Base-by-base conservation (phyloP, 2,797 vertebrate genomes). In the Xiphorhynchus erythropygius region DNA sequence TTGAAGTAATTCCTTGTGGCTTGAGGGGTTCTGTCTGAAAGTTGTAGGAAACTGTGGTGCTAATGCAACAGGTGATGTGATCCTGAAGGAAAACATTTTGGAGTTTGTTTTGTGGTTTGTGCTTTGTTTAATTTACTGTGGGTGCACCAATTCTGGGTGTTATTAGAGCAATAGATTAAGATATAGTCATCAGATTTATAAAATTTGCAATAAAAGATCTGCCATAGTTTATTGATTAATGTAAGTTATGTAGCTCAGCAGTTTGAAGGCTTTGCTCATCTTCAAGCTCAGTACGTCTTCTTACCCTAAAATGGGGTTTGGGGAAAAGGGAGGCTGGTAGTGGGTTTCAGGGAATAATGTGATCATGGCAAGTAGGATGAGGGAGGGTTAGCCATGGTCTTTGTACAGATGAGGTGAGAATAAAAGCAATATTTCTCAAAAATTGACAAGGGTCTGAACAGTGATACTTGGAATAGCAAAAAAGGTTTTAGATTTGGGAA, bases 261-360 rank as follows among this genome's bases (percentile, higher is more conserved):
- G 4, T 56, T 75, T 25, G 27, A n/a, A 75, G 39, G 39, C 30
- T 89, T 62, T 82, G 24, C 17, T 63, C 9, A 1, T 89, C 82
- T 64, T 59, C 23, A 73, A 75, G 15, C 9, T 65, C 17, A 14
- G 6, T 41, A 22, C 68, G 28, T 78, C 18, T 7, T 19, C 13
- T 69, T 62, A 10, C 9, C 9, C 17, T 82, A 56, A 63, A 86
- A 33, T 2, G 22, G 5, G 19, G 5, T 23, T 49, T 78, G 33
- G 22, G 7, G 35, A 7, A 56, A 37, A 27, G 30, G 9, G 4
- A 28, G 4, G 3, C 2, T 64, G n/a, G 15, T 46, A 2, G 1
- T 62, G 41, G 19, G 11, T 39, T 89, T 56, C 27, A n/a, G 44
- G 35, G 35, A 32, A 11, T 16, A 28, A 30, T 18, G 13, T n/a